These are phyloP conservation scores for Yasuhikotakia modesta DNA, from an alignment of 2,797 vertebrate species.

Conservation along the genomic window DNA sequence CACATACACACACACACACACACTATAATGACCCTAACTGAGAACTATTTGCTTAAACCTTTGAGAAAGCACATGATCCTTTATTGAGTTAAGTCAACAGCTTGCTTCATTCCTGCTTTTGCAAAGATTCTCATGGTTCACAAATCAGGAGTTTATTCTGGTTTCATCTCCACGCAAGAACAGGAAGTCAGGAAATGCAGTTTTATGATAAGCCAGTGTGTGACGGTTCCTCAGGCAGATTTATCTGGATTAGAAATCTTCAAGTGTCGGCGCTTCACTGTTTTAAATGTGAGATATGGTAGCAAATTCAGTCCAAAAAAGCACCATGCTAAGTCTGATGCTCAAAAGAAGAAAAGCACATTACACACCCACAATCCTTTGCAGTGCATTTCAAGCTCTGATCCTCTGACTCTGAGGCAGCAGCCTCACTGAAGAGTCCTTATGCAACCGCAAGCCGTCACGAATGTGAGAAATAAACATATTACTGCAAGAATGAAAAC, in stretches of 20 bases:
- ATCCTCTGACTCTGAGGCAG: not conserved
- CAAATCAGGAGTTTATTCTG: not conserved
- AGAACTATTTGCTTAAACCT: constrained; percentile 20
- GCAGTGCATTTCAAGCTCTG: not conserved
- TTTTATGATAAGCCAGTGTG: constrained; percentile 17
- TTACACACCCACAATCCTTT: too few species aligned
- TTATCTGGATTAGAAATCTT: constrained; percentile 43
- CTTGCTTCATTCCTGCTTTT: constrained; percentile 3
- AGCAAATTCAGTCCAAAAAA: not conserved
- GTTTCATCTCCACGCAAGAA: constrained; percentile 5
- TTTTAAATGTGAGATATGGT: constrained; percentile 16
- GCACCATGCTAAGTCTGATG: not conserved
- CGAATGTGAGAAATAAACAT: not conserved
- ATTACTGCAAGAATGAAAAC: not conserved
- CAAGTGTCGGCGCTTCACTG: constrained; percentile 9
- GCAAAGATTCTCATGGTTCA: constrained; percentile 4
- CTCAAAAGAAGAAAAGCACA: not conserved
- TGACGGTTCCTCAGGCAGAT: constrained; percentile 14
- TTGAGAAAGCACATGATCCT: not conserved
- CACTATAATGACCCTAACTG: too few species aligned
- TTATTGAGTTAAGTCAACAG: constrained; percentile 11
- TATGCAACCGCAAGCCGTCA: not conserved
- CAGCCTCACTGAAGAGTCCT: not conserved
- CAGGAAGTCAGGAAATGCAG: constrained; percentile 15
- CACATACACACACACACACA: too few species aligned